Evolutionary conservation across 2,888 invertebrate species (phyloP).

Genomic region (Catocala fraxini): DNA sequence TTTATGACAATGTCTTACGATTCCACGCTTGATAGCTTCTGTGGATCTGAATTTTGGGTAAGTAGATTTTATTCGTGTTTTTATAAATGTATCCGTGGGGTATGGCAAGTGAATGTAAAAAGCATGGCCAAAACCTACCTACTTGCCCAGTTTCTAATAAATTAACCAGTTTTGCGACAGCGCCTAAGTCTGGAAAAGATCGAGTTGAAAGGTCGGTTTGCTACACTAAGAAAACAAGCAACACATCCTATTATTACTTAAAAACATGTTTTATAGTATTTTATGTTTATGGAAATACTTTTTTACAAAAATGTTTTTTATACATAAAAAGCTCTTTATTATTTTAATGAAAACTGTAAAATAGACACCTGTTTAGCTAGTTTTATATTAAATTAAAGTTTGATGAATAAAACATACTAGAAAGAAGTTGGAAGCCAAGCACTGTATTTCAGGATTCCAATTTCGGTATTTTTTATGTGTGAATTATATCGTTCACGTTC

Average conservation of each 20-base stretch:
- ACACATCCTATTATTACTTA: neutral
- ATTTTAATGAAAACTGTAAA: too few species aligned
- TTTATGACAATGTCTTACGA: conserved; percentile 84
- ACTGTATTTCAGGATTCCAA: too few species aligned
- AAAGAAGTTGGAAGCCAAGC: too few species aligned
- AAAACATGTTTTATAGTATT: neutral
- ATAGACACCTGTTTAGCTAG: too few species aligned
- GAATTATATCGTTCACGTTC: too few species aligned
- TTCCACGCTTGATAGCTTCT: conserved; percentile 91
- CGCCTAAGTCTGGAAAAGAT: conserved; percentile 12
- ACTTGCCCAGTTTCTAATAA: conserved; percentile 23
- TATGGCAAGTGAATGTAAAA: conserved; percentile 1
- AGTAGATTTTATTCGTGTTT: conserved; percentile 68
- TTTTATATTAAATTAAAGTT: too few species aligned
- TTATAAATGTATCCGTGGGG: neutral
- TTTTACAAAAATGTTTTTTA: too few species aligned
- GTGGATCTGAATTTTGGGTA: conserved; percentile 94
- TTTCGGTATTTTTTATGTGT: too few species aligned
- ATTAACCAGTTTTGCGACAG: conserved; percentile 35
- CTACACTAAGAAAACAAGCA: conserved; percentile 2
- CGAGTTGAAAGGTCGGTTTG: conserved; percentile 30
- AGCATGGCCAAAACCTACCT: conserved; percentile 1
- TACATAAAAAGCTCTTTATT: too few species aligned
- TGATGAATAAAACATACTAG: too few species aligned
- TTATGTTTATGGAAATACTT: too few species aligned